Evolutionary conservation across 2,113 vertebrate genomes (phyloP).

Genomic region (Heliornis fulica): DNA sequence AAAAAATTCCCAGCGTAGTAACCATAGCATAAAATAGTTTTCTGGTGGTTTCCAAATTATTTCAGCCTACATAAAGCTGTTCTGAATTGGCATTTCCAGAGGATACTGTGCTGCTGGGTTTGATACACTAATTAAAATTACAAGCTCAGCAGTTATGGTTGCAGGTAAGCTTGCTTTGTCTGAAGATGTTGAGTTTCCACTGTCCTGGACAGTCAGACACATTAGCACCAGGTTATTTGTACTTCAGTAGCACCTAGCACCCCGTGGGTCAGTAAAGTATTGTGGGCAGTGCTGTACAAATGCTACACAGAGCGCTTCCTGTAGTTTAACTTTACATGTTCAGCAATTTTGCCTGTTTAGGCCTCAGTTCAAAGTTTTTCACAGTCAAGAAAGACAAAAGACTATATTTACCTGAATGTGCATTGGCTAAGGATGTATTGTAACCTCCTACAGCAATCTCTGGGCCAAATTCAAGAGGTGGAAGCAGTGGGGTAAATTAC

Average conservation of each 20-base stretch:
- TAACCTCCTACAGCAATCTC: not conserved
- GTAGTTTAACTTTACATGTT: not conserved
- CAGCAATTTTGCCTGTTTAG: not conserved
- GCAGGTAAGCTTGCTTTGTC: not conserved
- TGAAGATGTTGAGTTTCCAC: not conserved
- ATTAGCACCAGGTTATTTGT: not conserved
- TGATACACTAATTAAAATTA: not conserved
- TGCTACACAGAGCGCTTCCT: not conserved
- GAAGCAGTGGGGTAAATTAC: not conserved
- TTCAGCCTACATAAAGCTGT: not conserved
- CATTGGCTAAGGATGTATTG: not conserved
- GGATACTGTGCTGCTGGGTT: not conserved
- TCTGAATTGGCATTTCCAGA: not conserved
- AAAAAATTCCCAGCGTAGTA: not conserved
- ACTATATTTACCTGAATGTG: not conserved
- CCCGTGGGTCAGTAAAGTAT: rapidly evolving
- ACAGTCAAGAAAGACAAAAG: not conserved
- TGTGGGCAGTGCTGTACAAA: not conserved
- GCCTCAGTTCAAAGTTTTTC: not conserved
- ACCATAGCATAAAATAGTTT: not conserved
- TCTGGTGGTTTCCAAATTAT: not conserved
- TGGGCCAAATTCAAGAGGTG: not conserved
- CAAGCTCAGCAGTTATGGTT: not conserved
- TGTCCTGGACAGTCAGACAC: not conserved
- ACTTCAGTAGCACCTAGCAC: not conserved